Evolutionary conservation across 2,113 vertebrate genomes (phyloP), one percentile per base, ranked within the genome.

Genomic region (Rhinoptilus africanus): DNA sequence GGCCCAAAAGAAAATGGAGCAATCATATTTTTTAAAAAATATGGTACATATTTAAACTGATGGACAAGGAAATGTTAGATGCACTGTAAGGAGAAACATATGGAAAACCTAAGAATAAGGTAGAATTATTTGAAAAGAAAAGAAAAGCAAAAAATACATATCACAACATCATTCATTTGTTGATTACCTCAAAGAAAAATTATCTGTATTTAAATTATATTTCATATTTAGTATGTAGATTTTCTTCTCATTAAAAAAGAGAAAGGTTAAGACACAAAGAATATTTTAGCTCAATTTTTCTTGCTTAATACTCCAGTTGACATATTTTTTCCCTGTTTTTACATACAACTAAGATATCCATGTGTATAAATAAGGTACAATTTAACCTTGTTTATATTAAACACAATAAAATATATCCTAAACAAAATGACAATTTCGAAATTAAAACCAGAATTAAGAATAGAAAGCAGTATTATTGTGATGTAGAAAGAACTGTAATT

Each of bases 1-100:
- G 21, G 26, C 5, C 16, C 56, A 63, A 67, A 32, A 53, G 6
- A 43, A 14, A 63, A 62, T 1, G 2, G 17, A 56, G 6, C 0
- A 3, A 48, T 6, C 0, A 0, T 22, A 13, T 69, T 56, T 84
- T 2, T 3, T 66, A 17, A 22, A 24, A 19, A 22, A 26, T 34
- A 18, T 3, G 3, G 5, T 11, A 18, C 0, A 35, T 50, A 26
- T 63, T 83, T 73, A 60, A 88, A 53, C 34, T 8, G n/a, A 18
- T 6, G 22, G 39, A 35, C n/a, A 59, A 53, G 7, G 28, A 88
- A 73, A 64, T 11, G 1, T 18, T 41, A 51, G 11, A 21, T 3
- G 8, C 12, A 41, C 23, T 30, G 9, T 48, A 66, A 72, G 74
- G 13, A 71, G 14, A 43, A 85, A 50, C 3, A 16, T 4, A 16